phyloP scores from a whole-genome alignment of 2,113 vertebrate species.

The Anhinga anhinga region DNA sequence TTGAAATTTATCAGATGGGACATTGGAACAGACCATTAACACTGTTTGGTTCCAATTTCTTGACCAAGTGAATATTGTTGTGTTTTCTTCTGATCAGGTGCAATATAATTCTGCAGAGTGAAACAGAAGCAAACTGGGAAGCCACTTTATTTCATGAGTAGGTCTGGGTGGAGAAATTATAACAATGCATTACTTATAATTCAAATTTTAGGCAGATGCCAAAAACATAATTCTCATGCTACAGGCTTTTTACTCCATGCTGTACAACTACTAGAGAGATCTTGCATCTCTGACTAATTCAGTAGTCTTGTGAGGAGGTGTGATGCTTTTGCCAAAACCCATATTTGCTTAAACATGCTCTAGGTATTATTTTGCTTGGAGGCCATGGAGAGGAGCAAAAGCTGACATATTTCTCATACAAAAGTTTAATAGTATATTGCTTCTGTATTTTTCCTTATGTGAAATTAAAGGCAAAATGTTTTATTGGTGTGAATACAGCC shows the following conservation, averaged over 20 bases:
- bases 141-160: neutral
- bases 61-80: neutral
- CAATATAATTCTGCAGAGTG: neutral
- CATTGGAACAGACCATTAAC: neutral
- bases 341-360: neutral
- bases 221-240: neutral
- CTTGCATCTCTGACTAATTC: neutral
- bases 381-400: neutral
- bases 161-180: neutral
- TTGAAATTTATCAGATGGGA: neutral
- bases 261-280: neutral
- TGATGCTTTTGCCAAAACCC: neutral
- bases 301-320: neutral
- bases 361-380: neutral
- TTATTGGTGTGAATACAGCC: neutral
- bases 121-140: neutral
- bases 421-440: neutral
- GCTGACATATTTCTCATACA: neutral
- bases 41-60: neutral
- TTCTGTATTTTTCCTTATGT: neutral
- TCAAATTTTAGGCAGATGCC: neutral
- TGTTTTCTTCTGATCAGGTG: neutral
- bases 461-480: neutral
- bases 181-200: neutral
- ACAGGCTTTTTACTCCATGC: neutral